Base-by-base conservation (phyloP, 2,113 vertebrate species). In the Ctenomys sociabilis region DNA sequence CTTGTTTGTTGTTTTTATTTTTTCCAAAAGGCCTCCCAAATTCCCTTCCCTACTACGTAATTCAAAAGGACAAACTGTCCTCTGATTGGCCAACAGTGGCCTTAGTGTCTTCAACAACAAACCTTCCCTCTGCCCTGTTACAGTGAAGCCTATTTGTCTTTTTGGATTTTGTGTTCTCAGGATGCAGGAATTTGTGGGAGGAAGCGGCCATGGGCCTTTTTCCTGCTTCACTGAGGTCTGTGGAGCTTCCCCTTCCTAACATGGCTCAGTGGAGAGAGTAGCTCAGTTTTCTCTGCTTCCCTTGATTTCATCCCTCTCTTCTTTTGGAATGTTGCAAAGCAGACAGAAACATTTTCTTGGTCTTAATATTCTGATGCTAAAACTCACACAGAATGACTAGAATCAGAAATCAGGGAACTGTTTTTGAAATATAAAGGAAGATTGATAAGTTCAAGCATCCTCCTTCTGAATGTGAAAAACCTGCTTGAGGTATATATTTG, bases 171-270 rank as follows among this genome's bases (percentile, higher is more conserved):
- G 43, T 63, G 63, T 77, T 68, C 70, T 49, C 17, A 57, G 40
- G 43, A 70, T 95, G 93, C 45, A 90, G 91, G 89, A 97, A 96
- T 54, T 22, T 52, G 57, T 0, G 26, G 75, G 68, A 87, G 94
- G 94, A 92, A 73, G 75, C 77, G 12, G 22, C 32, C 80, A 3
- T 2, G 13, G 57, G 64, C 78, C 81, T 35, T 63, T 63, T 95
- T 64, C 86, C 73, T 84, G 84, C n/a, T 72, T 45, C 49, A 49
- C 28, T 73, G 81, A 40, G 52, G 59, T 84, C 86, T 49, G 35
- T 3, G 35, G 24, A 3, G 37, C 3, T 77, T 84, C 49, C 21
- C 22, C 22, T 30, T 52, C 43, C 78, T 21, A 40, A 14, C 57
- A 77, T 22, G 1, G n/a, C 73, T 66, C 86, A 37, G 57, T 17